These are phyloP conservation scores for Canis aureus DNA, from an alignment of 2,113 vertebrate genomes.

Conservation along the genomic window DNA sequence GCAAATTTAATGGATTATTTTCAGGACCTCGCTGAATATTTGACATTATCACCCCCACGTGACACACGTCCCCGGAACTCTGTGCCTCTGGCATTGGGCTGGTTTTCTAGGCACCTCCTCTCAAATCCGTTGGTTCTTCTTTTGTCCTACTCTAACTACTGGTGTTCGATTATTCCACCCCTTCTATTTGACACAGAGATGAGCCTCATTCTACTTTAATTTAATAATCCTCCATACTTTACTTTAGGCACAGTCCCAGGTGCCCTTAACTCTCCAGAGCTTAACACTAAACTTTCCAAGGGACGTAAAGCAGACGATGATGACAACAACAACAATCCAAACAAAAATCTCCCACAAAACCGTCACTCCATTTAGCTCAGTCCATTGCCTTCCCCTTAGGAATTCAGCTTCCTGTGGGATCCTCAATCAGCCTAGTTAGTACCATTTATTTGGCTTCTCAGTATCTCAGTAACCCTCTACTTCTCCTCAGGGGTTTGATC, in stretches of 20 bases:
- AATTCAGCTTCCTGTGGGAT: slow-evolving; percentile 46
- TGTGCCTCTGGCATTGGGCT: neutral
- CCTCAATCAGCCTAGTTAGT: neutral
- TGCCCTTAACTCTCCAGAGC: neutral
- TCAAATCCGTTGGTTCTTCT: neutral
- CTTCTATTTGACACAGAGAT: neutral
- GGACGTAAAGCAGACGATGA: neutral
- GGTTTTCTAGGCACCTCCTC: neutral
- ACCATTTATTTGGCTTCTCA: slow-evolving; percentile 28
- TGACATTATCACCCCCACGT: neutral
- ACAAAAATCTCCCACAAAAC: neutral
- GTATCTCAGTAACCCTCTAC: slow-evolving; percentile 7
- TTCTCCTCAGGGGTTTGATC: slow-evolving; percentile 49
- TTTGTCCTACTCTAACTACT: neutral
- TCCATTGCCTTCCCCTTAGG: neutral
- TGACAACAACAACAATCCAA: neutral
- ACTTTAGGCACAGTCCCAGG: neutral
- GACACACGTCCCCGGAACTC: neutral
- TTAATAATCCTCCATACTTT: neutral
- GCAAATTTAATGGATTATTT: neutral
- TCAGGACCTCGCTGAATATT: neutral
- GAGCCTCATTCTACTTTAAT: neutral
- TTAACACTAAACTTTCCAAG: neutral
- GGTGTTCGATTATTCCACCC: neutral
- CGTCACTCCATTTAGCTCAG: neutral